Evolutionary conservation across 2,888 invertebrate genomes (phyloP).

Genomic region (Sminthurinus aureus): DNA sequence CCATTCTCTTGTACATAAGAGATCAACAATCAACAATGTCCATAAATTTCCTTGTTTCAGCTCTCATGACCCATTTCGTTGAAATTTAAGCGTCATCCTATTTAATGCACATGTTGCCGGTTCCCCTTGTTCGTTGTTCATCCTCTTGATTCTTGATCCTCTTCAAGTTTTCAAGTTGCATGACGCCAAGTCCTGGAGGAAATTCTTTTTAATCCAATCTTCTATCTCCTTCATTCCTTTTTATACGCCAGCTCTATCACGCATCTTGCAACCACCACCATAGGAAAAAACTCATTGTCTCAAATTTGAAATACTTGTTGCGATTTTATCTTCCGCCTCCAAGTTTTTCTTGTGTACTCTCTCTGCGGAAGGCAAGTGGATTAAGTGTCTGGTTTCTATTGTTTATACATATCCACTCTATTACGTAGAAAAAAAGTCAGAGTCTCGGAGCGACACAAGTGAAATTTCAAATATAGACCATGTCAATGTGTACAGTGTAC

Average conservation of each 20-base stretch:
- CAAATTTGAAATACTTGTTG: neutral
- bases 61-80: too few relatives aligned
- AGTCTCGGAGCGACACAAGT: too few relatives aligned
- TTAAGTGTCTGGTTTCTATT: neutral
- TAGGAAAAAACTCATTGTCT: constrained; percentile 10
- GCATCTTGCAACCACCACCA: too few relatives aligned
- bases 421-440: too few relatives aligned
- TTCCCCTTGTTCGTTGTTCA: neutral
- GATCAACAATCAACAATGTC: too few relatives aligned
- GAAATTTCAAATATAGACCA: too few relatives aligned
- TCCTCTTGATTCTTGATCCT: neutral
- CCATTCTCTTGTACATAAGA: too few relatives aligned
- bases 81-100: neutral
- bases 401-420: too few relatives aligned
- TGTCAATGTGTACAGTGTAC: too few relatives aligned
- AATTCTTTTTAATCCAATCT: neutral
- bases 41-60: too few relatives aligned
- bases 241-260: too few relatives aligned
- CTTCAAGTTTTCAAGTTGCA: neutral
- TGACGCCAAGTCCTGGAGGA: neutral
- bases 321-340: neutral
- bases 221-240: neutral
- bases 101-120: neutral
- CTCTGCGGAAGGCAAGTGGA: neutral
- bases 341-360: neutral